Percentiles rank a stretch among this genome's conserved stretches.
Conservation (phyloP, 2,797 vertebrate species). For the Poecilia wingei region DNA sequence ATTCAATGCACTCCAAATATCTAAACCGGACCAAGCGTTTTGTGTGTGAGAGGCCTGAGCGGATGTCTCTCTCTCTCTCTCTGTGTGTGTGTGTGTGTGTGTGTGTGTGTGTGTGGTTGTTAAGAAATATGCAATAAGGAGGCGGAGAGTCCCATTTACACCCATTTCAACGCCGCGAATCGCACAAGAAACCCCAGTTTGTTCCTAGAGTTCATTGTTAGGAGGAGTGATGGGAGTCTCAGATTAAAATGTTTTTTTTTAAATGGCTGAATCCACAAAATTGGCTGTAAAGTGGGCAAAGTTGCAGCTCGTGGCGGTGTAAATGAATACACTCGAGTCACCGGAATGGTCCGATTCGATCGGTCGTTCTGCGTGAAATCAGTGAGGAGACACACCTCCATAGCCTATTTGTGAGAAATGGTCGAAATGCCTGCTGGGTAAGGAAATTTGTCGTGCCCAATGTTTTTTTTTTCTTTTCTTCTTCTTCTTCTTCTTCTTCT, state of each 20-base stretch:
- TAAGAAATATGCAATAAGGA: conserved; percentile 23
- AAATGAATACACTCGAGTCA: background rate
- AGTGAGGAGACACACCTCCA: conserved; percentile 70
- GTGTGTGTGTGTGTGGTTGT: conserved; percentile 50
- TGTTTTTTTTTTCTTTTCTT: conserved; percentile 17
- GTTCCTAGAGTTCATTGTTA: conserved; percentile 14
- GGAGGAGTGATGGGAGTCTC: conserved; percentile 12
- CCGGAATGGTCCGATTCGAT: background rate
- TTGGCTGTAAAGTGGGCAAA: background rate
- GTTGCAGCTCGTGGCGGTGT: background rate
- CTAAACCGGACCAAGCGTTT: background rate
- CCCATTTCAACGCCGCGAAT: conserved; percentile 54
- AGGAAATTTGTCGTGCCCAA: conserved; percentile 58
- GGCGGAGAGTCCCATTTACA: conserved; percentile 43
- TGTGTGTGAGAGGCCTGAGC: conserved; percentile 4
- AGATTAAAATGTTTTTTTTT: background rate
- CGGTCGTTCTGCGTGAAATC: conserved; percentile 1
- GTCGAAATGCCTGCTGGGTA: conserved; percentile 76
- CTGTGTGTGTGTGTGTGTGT: background rate
- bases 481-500: too few relatives aligned
- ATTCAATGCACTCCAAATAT: conserved; percentile 11
- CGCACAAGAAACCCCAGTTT: conserved; percentile 18
- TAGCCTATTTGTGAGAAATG: conserved; percentile 64
- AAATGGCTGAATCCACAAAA: background rate
- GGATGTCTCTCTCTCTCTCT: conserved; percentile 12